phyloP scores from a whole-genome alignment of 1,140 invertebrate species.

The Rhyzopertha dominica region DNA sequence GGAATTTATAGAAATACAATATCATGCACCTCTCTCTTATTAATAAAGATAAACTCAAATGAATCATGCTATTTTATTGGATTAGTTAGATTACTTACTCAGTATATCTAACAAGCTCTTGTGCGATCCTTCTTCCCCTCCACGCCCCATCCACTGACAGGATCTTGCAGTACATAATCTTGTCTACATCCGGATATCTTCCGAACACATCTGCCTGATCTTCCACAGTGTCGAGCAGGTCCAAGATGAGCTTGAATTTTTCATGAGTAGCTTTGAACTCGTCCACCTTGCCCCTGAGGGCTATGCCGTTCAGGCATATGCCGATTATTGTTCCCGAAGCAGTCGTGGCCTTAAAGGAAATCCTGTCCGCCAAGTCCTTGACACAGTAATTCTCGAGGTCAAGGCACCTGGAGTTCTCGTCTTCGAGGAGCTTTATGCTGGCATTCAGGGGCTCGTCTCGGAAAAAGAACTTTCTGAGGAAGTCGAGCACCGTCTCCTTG shows the following conservation, averaged over 20 bases:
- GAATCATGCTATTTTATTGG: no score
- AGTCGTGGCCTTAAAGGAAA: conserved; percentile 60
- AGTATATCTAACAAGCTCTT: conserved; percentile 57
- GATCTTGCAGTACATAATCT: conserved; percentile 58
- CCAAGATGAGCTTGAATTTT: conserved; percentile 60
- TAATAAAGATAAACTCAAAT: no score
- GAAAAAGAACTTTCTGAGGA: conserved; percentile 55
- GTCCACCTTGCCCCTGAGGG: conserved; percentile 44
- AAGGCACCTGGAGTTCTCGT: conserved; percentile 55
- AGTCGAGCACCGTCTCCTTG: conserved; percentile 27
- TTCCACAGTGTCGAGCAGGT: conserved; percentile 55
- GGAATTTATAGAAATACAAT: no score
- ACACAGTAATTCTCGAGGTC: conserved; percentile 63
- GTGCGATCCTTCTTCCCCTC: conserved; percentile 62
- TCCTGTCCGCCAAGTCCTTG: conserved; percentile 52
- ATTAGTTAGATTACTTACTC: no score
- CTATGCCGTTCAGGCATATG: conserved; percentile 44
- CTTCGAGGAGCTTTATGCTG: conserved; percentile 55
- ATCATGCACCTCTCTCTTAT: no score
- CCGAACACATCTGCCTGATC: conserved; percentile 52
- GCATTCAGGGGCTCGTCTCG: conserved; percentile 67
- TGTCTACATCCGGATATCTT: conserved; percentile 53
- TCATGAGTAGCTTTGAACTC: conserved; percentile 17
- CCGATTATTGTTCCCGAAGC: conserved; percentile 57
- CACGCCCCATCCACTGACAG: conserved; percentile 59